Evolutionary conservation across 1,140 invertebrate species (phyloP), one percentile per base, ranked within the genome.

Genomic region (Plutomurus gul): DNA sequence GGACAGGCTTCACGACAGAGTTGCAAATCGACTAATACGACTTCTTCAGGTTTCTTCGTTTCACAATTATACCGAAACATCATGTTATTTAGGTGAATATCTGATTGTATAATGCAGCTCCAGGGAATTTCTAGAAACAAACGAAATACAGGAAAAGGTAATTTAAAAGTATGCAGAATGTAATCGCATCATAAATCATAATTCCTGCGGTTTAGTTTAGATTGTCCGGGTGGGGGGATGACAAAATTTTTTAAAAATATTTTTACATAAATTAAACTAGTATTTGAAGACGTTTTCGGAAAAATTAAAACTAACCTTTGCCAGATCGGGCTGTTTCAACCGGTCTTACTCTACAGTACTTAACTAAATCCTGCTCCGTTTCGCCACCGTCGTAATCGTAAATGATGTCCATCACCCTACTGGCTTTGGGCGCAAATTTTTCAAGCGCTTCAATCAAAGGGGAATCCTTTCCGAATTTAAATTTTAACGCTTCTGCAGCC

Each of bases 81-180:
- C 18, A 82, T 30, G 46, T 82, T 82, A 4, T 79, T 82, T 2
- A 76, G 20, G 43, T 73, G 79, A 40, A 51, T 73, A 39, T 82
- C 82, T 8, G 43, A 74, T 71, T 84, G 82, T 16, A 77, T 51
- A 5, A 79, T 86, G 0, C 91, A 90, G 87, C 75, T 91, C 10
- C 81, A 80, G 72, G 82, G 82, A 82, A 82, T 80, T 60, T 33
- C 51, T 60, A 30, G 5, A 25, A 4, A 25, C 13, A 27, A 10
- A 3, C 3, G 10, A 43, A 43, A 16, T 3, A 43, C 3, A 43
- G 10, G 40, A 16, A 43, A 16, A n/a, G 18, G 40, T 4, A 16
- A 16, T 16, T 3, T 43, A 2, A 43, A 43, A 4, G 3, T 2
- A 43, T 46, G 43, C 16, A 1, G 13, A 16, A 16, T n/a, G n/a